Evolutionary conservation across 2,113 vertebrate genomes (phyloP), one percentile per base, ranked within the genome.

Genomic region (Eurystomus gularis): DNA sequence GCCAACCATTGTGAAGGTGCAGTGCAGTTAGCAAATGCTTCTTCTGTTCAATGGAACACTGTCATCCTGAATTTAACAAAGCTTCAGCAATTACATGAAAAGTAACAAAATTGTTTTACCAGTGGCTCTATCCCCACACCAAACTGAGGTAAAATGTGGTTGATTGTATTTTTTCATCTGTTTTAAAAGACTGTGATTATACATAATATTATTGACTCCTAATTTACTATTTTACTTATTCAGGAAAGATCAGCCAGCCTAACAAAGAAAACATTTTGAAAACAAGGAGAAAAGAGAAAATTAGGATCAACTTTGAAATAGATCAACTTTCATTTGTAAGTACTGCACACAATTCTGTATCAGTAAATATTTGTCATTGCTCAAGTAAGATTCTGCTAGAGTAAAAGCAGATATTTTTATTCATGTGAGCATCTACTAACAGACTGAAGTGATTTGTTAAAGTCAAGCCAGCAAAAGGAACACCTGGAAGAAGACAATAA

Each of bases 401-500:
- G 21, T 72, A 48, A 75, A 46, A 91, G 9, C 37, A 71, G 73
- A 65, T 17, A 42, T 92, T 93, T 94, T 78, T 91, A 92, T 95
- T 96, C 83, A 66, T 69, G 73, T 82, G 37, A 86, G 64, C 60
- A 69, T 81, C 77, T 66, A 66, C 51, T 48, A 86, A 58, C 14
- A 95, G 75, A 62, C 18, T 26, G 29, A 86, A 87, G 73, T 64
- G 68, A 94, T 97, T 97, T 97, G 80, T 96, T 96, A 94, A 92
- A 96, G 87, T 94, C 91, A 96, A 95, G 62, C 69, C 83, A 94
- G 88, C 72, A 83, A 95, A 95, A 85, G 62, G 64, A 95, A 65
- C 82, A 96, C 85, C 89, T 97, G 91, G 87, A 96, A 35, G 19
- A 93, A 81, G 65, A 54, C 73, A 93, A 62, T 83, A 78, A 60